Conservation (phyloP, 2,113 vertebrate genomes). For the Origma solitaria region DNA sequence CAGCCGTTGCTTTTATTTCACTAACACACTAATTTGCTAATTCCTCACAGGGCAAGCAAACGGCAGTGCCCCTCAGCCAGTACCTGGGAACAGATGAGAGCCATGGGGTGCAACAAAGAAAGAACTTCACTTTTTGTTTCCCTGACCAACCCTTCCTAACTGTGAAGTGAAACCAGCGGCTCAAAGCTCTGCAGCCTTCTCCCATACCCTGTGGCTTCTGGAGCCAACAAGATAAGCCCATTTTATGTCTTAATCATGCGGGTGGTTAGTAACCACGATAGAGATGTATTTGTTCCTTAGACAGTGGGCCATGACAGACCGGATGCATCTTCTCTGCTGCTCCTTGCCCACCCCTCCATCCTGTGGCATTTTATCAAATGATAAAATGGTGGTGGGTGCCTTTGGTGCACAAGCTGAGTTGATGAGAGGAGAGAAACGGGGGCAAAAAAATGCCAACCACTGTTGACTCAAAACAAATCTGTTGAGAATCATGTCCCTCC, state of each 20-base stretch:
- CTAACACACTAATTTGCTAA: neutral
- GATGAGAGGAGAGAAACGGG: neutral
- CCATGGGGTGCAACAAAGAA: neutral
- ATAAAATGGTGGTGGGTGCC: conserved; percentile 38
- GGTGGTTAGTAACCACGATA: neutral
- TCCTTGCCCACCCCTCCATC: neutral
- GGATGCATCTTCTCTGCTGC: neutral
- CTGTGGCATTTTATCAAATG: conserved; percentile 15
- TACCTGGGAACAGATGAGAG: neutral
- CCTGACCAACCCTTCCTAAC: neutral
- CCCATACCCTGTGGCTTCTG: neutral
- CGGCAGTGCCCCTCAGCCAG: neutral
- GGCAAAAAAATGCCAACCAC: conserved; percentile 28
- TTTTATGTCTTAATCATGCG: neutral
- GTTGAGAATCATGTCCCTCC: conserved; percentile 20
- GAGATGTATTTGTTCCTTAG: neutral
- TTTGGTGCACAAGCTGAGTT: conserved; percentile 38
- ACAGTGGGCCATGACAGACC: neutral
- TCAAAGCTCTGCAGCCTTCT: neutral
- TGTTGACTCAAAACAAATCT: conserved; percentile 55
- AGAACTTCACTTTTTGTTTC: neutral
- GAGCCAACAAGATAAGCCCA: neutral
- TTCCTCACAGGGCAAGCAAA: neutral
- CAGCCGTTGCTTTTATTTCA: neutral
- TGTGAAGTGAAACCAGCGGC: neutral